These are phyloP conservation scores for Listronotus oregonensis DNA, from an alignment of 1,140 invertebrate genomes.

Conservation along the genomic window DNA sequence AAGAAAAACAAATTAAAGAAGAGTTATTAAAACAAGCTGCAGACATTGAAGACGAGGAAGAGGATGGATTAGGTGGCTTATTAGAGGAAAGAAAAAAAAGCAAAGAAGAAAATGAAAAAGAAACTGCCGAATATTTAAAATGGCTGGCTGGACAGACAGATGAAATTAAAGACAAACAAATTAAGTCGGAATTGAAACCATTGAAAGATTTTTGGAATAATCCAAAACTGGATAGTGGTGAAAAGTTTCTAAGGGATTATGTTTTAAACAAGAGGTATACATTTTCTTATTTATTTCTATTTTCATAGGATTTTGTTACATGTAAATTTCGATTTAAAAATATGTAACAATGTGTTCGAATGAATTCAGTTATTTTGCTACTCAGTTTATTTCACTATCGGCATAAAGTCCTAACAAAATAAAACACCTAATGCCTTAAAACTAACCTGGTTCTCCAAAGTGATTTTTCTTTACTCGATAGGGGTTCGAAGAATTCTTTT, in stretches of 20 bases:
- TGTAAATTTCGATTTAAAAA: too few relatives aligned
- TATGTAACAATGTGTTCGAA: too few relatives aligned
- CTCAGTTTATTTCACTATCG: too few relatives aligned
- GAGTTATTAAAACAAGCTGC: conserved; percentile 63
- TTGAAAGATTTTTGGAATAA: conserved; percentile 85
- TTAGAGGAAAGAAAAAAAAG: conserved; percentile 67
- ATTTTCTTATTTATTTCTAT: neutral
- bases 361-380: too few relatives aligned
- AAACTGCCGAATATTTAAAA: conserved; percentile 75
- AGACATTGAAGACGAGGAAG: conserved; percentile 61
- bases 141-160: conserved; percentile 81
- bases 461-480: too few relatives aligned
- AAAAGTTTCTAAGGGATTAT: conserved; percentile 91
- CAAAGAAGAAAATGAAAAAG: conserved; percentile 63
- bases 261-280: conserved; percentile 84
- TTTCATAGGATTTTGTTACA: too few relatives aligned
- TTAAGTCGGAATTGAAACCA: conserved; percentile 69
- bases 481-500: too few relatives aligned
- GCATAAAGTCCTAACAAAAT: too few relatives aligned
- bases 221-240: conserved; percentile 78
- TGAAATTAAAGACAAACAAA: conserved; percentile 66
- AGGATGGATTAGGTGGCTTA: conserved; percentile 60
- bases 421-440: too few relatives aligned
- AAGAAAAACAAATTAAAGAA: conserved; percentile 72
- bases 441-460: too few relatives aligned